Conservation (phyloP, 2,797 vertebrate genomes). For the Dallia pectoralis region DNA sequence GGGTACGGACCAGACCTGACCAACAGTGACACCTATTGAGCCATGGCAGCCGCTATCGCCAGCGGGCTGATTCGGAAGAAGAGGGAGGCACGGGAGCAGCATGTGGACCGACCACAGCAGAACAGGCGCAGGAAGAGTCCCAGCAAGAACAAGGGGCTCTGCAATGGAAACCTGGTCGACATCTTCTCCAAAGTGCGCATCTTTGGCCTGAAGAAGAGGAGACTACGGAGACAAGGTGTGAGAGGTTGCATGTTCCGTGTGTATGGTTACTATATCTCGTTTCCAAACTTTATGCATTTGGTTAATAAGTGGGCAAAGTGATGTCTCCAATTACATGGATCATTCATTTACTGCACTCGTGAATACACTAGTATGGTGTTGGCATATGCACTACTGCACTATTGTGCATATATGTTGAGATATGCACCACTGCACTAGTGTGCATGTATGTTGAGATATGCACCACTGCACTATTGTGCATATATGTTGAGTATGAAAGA, state of each 20-base stretch:
- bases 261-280: slow-evolving; percentile 26
- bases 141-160: slow-evolving; percentile 95
- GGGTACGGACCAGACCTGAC: slow-evolving; percentile 70
- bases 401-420: too few relatives aligned
- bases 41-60: slow-evolving; percentile 97
- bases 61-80: slow-evolving; percentile 99
- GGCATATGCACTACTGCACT: not conserved
- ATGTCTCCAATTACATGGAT: not conserved
- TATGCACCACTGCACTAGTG: not conserved
- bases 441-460: not conserved
- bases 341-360: not conserved
- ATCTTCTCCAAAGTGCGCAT: slow-evolving; percentile 99
- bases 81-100: slow-evolving; percentile 96
- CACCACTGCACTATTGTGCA: not conserved
- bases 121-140: slow-evolving; percentile 95
- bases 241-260: slow-evolving; percentile 54
- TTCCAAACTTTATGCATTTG: not conserved
- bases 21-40: slow-evolving; percentile 71
- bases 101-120: slow-evolving; percentile 91
- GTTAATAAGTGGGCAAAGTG: not conserved
- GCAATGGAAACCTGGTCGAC: slow-evolving; percentile 98
- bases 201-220: slow-evolving; percentile 98
- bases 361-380: not conserved
- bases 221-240: slow-evolving; percentile 98
- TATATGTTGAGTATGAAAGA: not conserved